Conservation (phyloP, 1,140 invertebrate genomes). For the Protaetia brevitarsis region DNA sequence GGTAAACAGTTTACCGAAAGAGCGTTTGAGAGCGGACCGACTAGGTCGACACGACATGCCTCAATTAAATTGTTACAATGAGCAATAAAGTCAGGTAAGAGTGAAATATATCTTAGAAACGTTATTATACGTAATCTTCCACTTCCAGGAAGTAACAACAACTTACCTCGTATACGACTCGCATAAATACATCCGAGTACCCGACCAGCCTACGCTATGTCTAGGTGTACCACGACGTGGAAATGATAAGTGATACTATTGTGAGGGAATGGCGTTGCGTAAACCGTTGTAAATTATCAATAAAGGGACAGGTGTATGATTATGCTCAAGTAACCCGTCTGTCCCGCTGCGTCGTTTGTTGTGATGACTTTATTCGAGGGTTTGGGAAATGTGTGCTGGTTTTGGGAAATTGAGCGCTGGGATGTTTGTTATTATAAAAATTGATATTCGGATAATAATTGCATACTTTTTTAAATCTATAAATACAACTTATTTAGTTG, state of each 20-base stretch:
- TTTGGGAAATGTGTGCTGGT: neutral
- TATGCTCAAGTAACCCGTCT: neutral
- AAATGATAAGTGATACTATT: constrained; percentile 13
- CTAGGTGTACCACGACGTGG: neutral
- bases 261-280: neutral
- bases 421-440: neutral
- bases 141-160: constrained; percentile 10
- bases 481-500: too few species aligned
- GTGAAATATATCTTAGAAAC: constrained; percentile 3
- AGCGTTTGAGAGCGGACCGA: neutral
- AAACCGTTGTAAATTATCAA: constrained; percentile 5
- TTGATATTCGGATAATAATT: too few species aligned
- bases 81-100: constrained; percentile 4
- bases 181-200: neutral
- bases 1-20: neutral
- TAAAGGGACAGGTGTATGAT: constrained; percentile 13
- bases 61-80: constrained; percentile 5
- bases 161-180: neutral
- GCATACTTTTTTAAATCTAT: too few species aligned
- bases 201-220: too few species aligned
- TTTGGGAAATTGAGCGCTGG: neutral
- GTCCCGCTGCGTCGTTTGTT: neutral
- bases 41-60: constrained; percentile 1
- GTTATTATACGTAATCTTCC: constrained; percentile 4
- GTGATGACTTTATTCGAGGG: constrained; percentile 2